Evolutionary conservation across 2,113 vertebrate genomes (phyloP), one percentile per base, ranked within the genome.

Genomic region (Heteronetta atricapilla): DNA sequence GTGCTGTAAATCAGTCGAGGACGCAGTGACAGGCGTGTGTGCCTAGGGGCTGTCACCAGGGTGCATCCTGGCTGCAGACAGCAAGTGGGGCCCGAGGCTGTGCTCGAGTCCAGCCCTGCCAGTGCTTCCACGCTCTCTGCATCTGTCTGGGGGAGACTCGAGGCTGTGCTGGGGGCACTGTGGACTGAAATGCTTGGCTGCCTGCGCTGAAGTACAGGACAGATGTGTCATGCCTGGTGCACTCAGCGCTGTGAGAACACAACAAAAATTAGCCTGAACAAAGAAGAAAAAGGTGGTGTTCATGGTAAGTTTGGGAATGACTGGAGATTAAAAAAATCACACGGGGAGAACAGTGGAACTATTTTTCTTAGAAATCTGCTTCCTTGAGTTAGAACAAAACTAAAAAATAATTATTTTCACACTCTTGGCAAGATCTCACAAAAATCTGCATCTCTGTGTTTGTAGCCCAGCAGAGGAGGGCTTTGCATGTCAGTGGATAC

Each of bases 401-500:
- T 74, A 21, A 23, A 3, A 38, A 79, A 44, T 62, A 56, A 50
- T 72, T 3, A 52, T 44, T 55, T 38, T 63, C 22, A 36, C 0
- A 0, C 7, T 55, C 7, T 42, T 82, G 46, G 29, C 42, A 40
- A 59, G 17, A 82, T 75, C 36, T 44, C 28, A 29, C 15, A 36
- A 58, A 50, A 38, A 36, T 33, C 8, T 33, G 13, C 16, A 16
- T 77, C 52, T 82, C 40, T 6, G 1, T 10, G 22, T 60, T 86
- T 77, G 70, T 77, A 34, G 46, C 29, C 36, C 18, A n/a, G 64
- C 58, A 21, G 29, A 55, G 58, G 48, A 48, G 22, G 25, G 1
- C 1, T 66, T 86, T 11, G 16, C n/a, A 20, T 3, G 2, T 34
- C 4, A 1, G 21, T 42, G 64, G 1, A 1, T 48, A 28, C 29